Conservation (phyloP, 2,888 invertebrate genomes). For the Cheilosia vulpina region DNA sequence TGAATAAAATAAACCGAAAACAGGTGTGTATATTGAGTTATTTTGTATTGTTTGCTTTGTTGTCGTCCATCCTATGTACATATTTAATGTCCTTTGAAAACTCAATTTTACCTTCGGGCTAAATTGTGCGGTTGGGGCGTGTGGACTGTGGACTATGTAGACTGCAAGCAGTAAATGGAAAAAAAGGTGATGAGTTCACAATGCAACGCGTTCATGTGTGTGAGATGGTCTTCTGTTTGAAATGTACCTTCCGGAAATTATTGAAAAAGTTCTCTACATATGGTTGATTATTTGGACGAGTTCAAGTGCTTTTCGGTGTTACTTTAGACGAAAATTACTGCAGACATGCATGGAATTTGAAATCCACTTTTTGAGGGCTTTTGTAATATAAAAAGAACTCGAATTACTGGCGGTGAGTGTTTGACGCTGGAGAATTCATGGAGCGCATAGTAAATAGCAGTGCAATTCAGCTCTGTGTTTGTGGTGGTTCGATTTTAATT, state of each 20-base stretch:
- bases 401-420: no score
- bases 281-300: neutral
- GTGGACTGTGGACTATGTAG: neutral
- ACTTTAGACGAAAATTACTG: neutral
- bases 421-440: no score
- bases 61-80: constrained; percentile 7
- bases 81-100: constrained; percentile 52
- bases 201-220: neutral
- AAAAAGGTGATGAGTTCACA: neutral
- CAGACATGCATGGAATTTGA: neutral
- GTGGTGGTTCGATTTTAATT: no score
- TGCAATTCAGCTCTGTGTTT: no score
- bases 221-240: neutral
- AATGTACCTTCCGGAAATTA: neutral
- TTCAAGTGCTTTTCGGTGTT: constrained; percentile 2
- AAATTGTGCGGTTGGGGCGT: constrained; percentile 9
- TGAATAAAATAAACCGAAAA: constrained; percentile 10
- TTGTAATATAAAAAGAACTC: no score
- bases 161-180: neutral
- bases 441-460: no score
- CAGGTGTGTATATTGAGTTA: constrained; percentile 19
- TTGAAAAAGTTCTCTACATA: neutral
- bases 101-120: constrained; percentile 40
- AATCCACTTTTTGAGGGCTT: no score
- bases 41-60: constrained; percentile 1